phyloP scores from a whole-genome alignment of 2,888 invertebrate genomes.

The Epinotia bilunana region DNA sequence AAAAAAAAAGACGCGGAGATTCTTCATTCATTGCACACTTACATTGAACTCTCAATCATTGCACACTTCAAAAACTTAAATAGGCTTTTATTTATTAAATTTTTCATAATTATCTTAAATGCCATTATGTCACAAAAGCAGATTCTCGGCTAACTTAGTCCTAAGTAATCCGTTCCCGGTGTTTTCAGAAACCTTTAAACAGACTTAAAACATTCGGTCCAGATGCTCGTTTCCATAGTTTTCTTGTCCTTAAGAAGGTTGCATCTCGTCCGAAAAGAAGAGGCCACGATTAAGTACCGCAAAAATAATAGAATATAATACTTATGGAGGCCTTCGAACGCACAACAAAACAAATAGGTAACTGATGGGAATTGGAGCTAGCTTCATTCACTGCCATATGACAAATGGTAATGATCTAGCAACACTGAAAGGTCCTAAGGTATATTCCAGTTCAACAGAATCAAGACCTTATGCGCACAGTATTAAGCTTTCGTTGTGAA shows the following conservation, averaged over 20 bases:
- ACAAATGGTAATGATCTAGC: not conserved
- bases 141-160: no score
- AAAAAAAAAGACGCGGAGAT: no score
- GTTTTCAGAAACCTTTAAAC: no score
- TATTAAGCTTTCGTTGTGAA: not conserved
- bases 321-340: not conserved
- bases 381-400: conserved; percentile 10
- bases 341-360: conserved; percentile 8
- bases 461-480: not conserved
- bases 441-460: not conserved
- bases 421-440: not conserved
- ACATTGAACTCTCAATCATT: no score
- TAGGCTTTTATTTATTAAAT: no score
- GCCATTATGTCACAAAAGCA: no score
- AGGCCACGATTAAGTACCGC: not conserved
- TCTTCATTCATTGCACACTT: no score
- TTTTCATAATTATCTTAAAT: no score
- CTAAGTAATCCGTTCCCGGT: no score
- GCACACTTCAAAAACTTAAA: no score
- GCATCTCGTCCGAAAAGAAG: not conserved
- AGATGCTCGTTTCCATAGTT: no score
- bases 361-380: not conserved
- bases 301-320: conserved; percentile 3
- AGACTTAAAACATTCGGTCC: no score
- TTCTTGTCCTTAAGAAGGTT: not conserved